Base-by-base conservation (phyloP, 2,113 vertebrate species). In the Orthochromis malagaraziensis region DNA sequence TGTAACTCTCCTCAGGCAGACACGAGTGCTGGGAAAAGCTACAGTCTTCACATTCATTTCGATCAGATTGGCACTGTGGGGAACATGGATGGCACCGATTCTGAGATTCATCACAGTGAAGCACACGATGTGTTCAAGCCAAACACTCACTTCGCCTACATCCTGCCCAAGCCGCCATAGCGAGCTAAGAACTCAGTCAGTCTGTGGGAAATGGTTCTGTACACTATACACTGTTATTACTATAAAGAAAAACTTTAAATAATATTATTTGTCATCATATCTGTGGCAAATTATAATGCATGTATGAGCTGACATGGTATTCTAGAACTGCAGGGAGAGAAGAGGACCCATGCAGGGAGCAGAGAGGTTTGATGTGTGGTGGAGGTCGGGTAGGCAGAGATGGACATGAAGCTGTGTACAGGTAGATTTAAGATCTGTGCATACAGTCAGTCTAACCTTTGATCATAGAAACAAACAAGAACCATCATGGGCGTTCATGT, bases 141-240 rank as follows among this genome's bases (percentile, higher is more conserved):
- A 73, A 24, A 0, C 68, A 7, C 21, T 29, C 40, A 16, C 40
- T 29, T 2, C 9, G 1, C 70, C 42, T 31, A 31, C 42, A n/a
- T 4, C 6, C 70, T n/a, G 70, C 70, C 45, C 42, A 8, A 1
- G 0, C 0, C 4, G 9, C 42, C 21, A 75, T 45, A 47, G 21
- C 1, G 6, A 29, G 4, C 16, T 26, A 29, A 75, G 68, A 75
- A 47, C 70, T 19, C 24, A 75, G 6, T 75, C 24, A 0, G 9
- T 29, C 70, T 77, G 42, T 6, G 42, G 42, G 42, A 0, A 77
- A 77, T 0, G 1, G 1, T 47, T 45, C 24, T 29, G 24, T 17
- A 47, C 60, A 35, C 17, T 0, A 65, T n/a, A 35, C 31, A 35
- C 60, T 65, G 60, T 65, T 65, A 65, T 65, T 65, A n/a, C 31